Conservation (phyloP, 1,140 invertebrate genomes). For the Temnothorax curvispinosus region DNA sequence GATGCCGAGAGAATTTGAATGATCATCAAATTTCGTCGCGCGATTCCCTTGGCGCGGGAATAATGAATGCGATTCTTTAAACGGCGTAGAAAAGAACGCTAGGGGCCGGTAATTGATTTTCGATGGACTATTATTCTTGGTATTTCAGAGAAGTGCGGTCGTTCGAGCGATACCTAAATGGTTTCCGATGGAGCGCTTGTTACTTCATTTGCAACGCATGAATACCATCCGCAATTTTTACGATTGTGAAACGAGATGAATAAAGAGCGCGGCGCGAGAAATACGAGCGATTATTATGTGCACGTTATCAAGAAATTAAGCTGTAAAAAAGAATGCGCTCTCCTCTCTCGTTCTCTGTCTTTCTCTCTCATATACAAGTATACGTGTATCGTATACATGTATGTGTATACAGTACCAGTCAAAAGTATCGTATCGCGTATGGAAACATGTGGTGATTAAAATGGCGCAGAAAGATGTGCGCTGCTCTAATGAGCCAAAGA, state of each 20-base stretch:
- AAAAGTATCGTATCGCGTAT: no score
- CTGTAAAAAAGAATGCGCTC: neutral
- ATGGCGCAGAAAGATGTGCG: no score
- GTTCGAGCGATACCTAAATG: constrained; percentile 60
- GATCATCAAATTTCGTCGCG: constrained; percentile 43
- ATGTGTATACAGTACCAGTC: no score
- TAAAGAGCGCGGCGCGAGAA: constrained; percentile 36
- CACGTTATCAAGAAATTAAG: constrained; percentile 18
- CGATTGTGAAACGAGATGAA: constrained; percentile 53
- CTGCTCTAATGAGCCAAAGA: no score
- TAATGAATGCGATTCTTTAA: constrained; percentile 59
- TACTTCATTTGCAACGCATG: constrained; percentile 61
- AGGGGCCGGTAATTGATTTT: constrained; percentile 53
- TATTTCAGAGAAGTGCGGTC: constrained; percentile 57
- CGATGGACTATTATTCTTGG: constrained; percentile 61
- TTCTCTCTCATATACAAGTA: no score
- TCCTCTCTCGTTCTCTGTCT: neutral
- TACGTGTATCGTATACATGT: no score
- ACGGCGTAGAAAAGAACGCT: constrained; percentile 45
- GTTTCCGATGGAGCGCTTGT: constrained; percentile 55
- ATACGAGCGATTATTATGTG: constrained; percentile 41
- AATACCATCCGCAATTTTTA: constrained; percentile 47
- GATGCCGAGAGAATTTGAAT: constrained; percentile 14
- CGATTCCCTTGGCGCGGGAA: neutral
- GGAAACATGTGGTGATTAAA: no score